Percentiles rank a stretch among this genome's conserved stretches.
phyloP scores from a whole-genome alignment of 2,888 invertebrate genomes.

The Sesia apiformis region DNA sequence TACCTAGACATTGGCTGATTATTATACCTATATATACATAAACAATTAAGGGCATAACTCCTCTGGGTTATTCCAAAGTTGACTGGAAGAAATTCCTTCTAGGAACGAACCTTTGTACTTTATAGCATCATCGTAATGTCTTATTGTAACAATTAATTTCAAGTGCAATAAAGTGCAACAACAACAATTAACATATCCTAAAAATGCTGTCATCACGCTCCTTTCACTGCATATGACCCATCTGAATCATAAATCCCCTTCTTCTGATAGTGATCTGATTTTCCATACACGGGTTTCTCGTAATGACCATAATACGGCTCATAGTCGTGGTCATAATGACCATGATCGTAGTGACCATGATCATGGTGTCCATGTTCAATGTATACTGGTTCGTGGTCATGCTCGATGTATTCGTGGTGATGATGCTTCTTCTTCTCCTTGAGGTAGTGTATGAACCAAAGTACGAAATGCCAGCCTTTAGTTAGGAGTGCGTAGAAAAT shows the following conservation, averaged over 20 bases:
- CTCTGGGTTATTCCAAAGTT: no score
- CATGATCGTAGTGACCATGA: constrained; percentile 8
- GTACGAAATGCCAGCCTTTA: constrained; percentile 52
- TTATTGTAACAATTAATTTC: no score
- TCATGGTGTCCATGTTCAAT: constrained; percentile 7
- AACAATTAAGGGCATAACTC: no score
- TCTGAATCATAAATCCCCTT: constrained; percentile 50
- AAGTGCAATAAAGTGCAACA: no score
- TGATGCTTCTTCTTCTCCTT: constrained; percentile 41
- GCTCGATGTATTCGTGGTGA: constrained; percentile 37
- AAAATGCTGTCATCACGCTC: background rate
- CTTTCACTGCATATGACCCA: constrained; percentile 52
- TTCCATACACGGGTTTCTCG: background rate
- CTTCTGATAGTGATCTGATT: constrained; percentile 10
- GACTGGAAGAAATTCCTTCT: no score
- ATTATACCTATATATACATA: no score
- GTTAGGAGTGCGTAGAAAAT: constrained; percentile 42
- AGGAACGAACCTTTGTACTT: no score
- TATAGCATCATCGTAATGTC: no score
- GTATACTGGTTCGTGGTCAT: constrained; percentile 14
- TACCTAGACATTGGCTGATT: no score
- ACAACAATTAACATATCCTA: no score
- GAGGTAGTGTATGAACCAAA: constrained; percentile 57
- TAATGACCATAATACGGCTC: constrained; percentile 9
- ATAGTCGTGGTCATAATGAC: constrained; percentile 12